Evolutionary conservation across 1,140 invertebrate species (phyloP), one percentile per base, ranked within the genome.

Genomic region (Zaprionus capensis): DNA sequence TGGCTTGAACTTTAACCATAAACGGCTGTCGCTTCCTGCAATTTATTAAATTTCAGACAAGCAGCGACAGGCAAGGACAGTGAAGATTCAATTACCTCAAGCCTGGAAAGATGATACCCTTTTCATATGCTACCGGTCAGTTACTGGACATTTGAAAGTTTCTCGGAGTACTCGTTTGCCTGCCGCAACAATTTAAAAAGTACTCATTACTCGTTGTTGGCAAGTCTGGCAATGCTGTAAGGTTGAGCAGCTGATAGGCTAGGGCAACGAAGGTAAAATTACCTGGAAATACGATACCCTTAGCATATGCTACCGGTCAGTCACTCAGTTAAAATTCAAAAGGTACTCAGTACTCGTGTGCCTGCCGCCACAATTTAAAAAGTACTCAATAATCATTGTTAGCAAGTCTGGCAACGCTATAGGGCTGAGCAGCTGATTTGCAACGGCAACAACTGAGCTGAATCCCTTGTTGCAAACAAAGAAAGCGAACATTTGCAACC

Each of bases 1-100:
- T 82, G 81, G 69, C 78, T 78, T 88, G 79, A 88, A 84, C 85
- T 88, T 69, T 84, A 46, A 46, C 14, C 62, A 67, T 72, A 73
- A 56, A 31, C 57, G 31, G 36, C 70, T 66, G 70, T 72, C 80
- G 78, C 64, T 87, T 87, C 84, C 84, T 87, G 82, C 58, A 58
- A 77, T 80, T 88, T 76, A 73, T 87, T 79, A 71, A 84, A 59
- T 88, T 88, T 88, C 85, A 73, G 58, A 61, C 62, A 63, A 56
- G 51, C 34, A 24, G 26, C 31, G 41, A 71, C 57, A 71, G 71
- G 63, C 77, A 83, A 88, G 80, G 80, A 88, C 81, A 72, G 65
- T 34, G 84, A 65, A 41, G 84, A 81, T 88, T 69, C 34, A 73
- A 68, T 88, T 88, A 81, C 84, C 26, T 49, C 20, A 56, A 56